Base-by-base conservation (phyloP, 2,113 vertebrate genomes). In the Nymphicus hollandicus region DNA sequence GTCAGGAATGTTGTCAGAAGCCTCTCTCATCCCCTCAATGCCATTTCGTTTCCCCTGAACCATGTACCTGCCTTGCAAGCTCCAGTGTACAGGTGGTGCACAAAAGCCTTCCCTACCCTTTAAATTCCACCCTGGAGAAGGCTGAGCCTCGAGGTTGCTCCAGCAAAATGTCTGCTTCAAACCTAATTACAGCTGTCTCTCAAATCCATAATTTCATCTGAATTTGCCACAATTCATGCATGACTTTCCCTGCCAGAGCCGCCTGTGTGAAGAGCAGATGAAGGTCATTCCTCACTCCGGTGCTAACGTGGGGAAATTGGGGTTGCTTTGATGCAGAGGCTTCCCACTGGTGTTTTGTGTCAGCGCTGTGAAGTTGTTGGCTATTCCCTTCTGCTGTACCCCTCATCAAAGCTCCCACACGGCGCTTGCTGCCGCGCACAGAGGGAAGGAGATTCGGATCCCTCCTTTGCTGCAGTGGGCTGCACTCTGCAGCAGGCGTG, bases 391-490 rank as follows among this genome's bases (percentile, higher is more conserved):
- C 47, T 47, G 71, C 91, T 18, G 58, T 61, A n/a, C 86, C 69
- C 60, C 79, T 31, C 58, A 47, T 23, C 86, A 2, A 60, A 74
- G 86, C 73, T 4, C 63, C 3, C 50, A 39, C 61, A 52, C 60
- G 8, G 46, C 10, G 69, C 70, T 83, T 55, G 63, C 76, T 20
- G 3, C 89, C 17, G 18, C 47, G 73, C 13, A 1, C 80, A 37
- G n/a, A 3, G 71, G 37, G 52, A 85, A 33, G 86, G 41, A 33
- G 37, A 55, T 41, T 41, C 17, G 0, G 23, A n/a, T 10, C 39
- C 46, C 66, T 81, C 18, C 85, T 27, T 2, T 73, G 94, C 94
- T 97, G 94, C 92, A 96, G 88, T 55, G 94, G 89, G 94, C 95
- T 87, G 89, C 95, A 43, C 88, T 94, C 95, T 77, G 91, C 92